These are phyloP conservation scores for Archips xylosteana DNA, from an alignment of 2,888 invertebrate species.

Conservation along the genomic window DNA sequence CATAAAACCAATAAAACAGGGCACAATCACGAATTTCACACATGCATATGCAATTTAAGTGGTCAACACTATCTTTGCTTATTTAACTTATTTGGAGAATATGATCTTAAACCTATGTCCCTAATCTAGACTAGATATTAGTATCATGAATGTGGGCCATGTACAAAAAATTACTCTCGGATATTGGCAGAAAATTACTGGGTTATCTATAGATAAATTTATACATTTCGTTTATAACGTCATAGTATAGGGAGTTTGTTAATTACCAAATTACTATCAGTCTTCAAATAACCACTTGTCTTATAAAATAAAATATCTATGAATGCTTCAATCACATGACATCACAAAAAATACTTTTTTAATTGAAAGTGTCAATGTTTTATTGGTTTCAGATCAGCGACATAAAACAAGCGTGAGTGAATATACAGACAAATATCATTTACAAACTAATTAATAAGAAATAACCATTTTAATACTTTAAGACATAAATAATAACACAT, in stretches of 20 bases:
- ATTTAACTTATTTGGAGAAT: slow-evolving; percentile 37
- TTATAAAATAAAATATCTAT: slow-evolving; percentile 40
- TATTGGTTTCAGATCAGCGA: slow-evolving; percentile 74
- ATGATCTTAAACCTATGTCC: slow-evolving; percentile 42
- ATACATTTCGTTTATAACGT: slow-evolving; percentile 28
- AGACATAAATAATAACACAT: slow-evolving; percentile 86
- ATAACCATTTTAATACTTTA: slow-evolving; percentile 86
- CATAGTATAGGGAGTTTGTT: slow-evolving; percentile 30
- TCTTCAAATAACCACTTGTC: slow-evolving; percentile 43
- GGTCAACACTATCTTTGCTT: slow-evolving; percentile 33
- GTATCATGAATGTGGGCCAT: slow-evolving; percentile 36
- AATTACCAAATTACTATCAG: slow-evolving; percentile 42
- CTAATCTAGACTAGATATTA: slow-evolving; percentile 45
- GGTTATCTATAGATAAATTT: slow-evolving; percentile 19
- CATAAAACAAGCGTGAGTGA: slow-evolving; percentile 67
- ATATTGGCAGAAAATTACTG: slow-evolving; percentile 29
- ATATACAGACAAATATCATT: slow-evolving; percentile 80
- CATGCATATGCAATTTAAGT: slow-evolving; percentile 36
- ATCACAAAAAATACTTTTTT: slow-evolving; percentile 34
- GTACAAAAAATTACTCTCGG: slow-evolving; percentile 18
- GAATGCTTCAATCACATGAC: slow-evolving; percentile 22
- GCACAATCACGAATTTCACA: slow-evolving; percentile 43
- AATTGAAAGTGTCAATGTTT: slow-evolving; percentile 56
- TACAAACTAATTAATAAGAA: slow-evolving; percentile 86
- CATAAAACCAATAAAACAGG: slow-evolving; percentile 80